Base-by-base conservation (phyloP, 2,888 invertebrate species). In the Thereva unica region DNA sequence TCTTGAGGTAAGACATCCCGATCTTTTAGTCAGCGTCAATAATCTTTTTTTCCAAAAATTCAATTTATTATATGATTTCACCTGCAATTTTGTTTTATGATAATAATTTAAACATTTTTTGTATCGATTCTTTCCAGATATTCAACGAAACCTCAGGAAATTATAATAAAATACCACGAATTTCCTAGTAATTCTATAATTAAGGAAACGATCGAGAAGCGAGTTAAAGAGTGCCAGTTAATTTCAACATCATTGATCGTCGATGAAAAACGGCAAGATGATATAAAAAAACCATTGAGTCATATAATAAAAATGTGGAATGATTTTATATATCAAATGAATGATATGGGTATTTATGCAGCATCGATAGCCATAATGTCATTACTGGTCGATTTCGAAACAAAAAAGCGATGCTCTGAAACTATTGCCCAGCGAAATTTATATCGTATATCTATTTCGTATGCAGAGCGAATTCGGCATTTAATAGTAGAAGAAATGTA, bases 381-480 rank as follows among this genome's bases (percentile, higher is more conserved):
- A 0, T 83, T 87, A 65, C 80, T 85, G 2, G 83, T 90, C 23
- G 83, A 88, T 53, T 74, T 90, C 6, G 89, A 91, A 75, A 77
- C 86, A 6, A 78, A 89, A 10, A 87, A 85, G 71, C 83, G 82
- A 0, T 73, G 79, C 37, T 79, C 84, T 3, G 85, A 86, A 59
- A 77, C 79, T 68, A 78, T 83, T 68, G 76, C 77, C 70, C 66
- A 74, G 37, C 72, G 73, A 4, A 73, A 75, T 34, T 68, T 79
- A 69, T 77, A 76, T 61, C 76, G 78, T 4, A 53, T 67, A 1
- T 69, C 72, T 0, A 71, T 78, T 1, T 67, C 71, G 6, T 53
- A 74, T 6, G 83, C 84, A 3, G 78, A 81, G 66, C 71, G 81
- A 4, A 77, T 85, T 3, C 83, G 86, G 41, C 82, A 82, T 70